Percentiles rank a stretch among this genome's conserved stretches.
Evolutionary conservation across 2,113 vertebrate genomes (phyloP).

Genomic region (Bombycilla garrulus): DNA sequence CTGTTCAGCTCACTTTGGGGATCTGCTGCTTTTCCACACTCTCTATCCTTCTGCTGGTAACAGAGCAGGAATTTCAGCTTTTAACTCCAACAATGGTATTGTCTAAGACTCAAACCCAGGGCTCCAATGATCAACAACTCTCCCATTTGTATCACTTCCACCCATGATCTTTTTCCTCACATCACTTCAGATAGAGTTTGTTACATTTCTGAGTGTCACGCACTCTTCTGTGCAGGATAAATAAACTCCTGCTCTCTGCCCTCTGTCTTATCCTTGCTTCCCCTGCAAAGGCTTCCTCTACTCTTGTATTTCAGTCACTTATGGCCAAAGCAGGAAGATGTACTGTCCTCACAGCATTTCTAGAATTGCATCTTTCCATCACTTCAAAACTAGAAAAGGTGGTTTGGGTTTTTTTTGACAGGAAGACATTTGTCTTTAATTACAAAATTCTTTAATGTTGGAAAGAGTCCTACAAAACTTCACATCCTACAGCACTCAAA

Average conservation of each 20-base stretch:
- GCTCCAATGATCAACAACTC: not conserved
- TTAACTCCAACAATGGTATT: not conserved
- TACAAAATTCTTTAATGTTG: not conserved
- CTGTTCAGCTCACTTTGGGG: not conserved
- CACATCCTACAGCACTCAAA: accelerated
- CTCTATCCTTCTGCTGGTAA: not conserved
- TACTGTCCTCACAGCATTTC: not conserved
- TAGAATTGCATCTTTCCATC: not conserved
- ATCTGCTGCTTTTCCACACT: not conserved
- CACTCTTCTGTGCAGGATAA: not conserved
- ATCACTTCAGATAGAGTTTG: not conserved
- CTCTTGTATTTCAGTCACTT: not conserved
- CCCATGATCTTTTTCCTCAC: not conserved
- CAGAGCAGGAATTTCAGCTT: not conserved
- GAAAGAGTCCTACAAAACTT: not conserved
- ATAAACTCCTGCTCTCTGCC: not conserved
- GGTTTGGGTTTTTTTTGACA: not conserved
- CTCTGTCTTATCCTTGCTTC: not conserved
- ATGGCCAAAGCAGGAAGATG: not conserved
- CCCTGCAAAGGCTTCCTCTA: not conserved
- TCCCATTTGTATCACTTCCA: not conserved
- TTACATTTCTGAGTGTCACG: not conserved
- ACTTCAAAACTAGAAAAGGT: not conserved
- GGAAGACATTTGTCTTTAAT: not conserved
- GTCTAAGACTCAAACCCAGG: not conserved